phyloP scores from a whole-genome alignment of 2,113 vertebrate species.

The Mormyrus iriodes region DNA sequence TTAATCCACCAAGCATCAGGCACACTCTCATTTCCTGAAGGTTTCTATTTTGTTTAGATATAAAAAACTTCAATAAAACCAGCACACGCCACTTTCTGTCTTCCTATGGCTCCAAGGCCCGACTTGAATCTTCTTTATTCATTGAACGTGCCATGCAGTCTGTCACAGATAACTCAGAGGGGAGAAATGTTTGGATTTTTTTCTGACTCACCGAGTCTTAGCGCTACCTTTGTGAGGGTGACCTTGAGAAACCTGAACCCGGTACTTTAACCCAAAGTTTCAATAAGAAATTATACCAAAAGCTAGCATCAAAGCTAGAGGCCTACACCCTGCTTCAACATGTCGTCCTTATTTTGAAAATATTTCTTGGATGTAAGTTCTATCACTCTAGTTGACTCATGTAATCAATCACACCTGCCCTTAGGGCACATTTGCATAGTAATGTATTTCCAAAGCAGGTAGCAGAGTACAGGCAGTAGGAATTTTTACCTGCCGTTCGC shows the following conservation, averaged over 20 bases:
- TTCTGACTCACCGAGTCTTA: neutral
- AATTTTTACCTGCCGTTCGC: slow-evolving; percentile 29
- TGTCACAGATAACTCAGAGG: neutral
- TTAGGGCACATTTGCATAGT: slow-evolving; percentile 41
- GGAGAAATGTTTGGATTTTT: neutral
- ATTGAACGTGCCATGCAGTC: neutral
- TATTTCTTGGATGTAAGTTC: neutral
- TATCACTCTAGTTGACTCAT: slow-evolving; percentile 32
- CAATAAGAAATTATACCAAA: neutral
- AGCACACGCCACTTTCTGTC: neutral
- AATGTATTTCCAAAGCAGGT: slow-evolving; percentile 33
- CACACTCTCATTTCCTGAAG: neutral
- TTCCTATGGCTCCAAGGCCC: neutral
- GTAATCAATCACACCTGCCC: slow-evolving; percentile 36
- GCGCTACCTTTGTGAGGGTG: neutral
- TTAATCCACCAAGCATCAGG: neutral
- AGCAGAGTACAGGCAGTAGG: slow-evolving; percentile 41
- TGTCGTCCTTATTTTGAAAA: neutral
- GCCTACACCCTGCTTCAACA: neutral
- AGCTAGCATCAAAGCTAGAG: neutral
- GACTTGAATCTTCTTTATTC: neutral
- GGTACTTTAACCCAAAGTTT: neutral
- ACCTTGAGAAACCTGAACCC: neutral
- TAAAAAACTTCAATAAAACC: neutral
- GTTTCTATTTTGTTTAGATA: neutral